Base-by-base conservation (phyloP, 2,888 invertebrate species). In the Scrobipalpa atriplicella region DNA sequence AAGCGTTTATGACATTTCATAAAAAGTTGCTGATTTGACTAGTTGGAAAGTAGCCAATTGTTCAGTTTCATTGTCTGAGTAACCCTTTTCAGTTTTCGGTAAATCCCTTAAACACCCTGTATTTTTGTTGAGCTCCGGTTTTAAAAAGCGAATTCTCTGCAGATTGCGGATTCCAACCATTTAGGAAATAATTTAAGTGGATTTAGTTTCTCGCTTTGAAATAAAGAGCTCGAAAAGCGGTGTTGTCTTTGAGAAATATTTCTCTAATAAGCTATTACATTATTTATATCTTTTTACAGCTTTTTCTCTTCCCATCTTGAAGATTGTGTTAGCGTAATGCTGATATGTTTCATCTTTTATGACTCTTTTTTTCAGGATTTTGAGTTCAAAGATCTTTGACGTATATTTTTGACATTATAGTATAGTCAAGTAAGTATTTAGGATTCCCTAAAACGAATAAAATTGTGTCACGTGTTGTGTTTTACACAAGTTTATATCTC, bases 111-210 rank as follows among this genome's bases (percentile, higher is more conserved):
- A n/a, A n/a, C n/a, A n/a, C 29, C 29, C 5, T 29, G 5, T 29
- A 29, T 29, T 19, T 9, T 1, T 18, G 52, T 18, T 2, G 29
- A 38, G 11, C 56, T 29, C 38, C 36, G 16, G 16, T 58, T 58
- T 58, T 38, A 58, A 38, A 58, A 13, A n/a, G 43, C 52, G 52
- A 72, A 72, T 70, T 73, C 75, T 73, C 70, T 47, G 69, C 72
- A 80, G 74, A 83, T 80, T 78, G 75, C 73, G 76, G 76, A 73
- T 79, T 77, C 70, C 71, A 74, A 71, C 66, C 71, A 70, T 73
- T 76, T 75, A 73, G 64, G 70, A 70, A 66, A 68, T 72, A 77
- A 78, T 81, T 73, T 76, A 70, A 72, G 60, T 70, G 72, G 78
- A 81, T 80, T 81, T 78, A 75, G 72, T 70, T 64, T 21, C 29